A percentile compares a stretch with the other conserved stretches of the same genome.
Evolutionary conservation across 2,113 vertebrate genomes (phyloP).

Genomic region (Porphyrio hochstetteri): DNA sequence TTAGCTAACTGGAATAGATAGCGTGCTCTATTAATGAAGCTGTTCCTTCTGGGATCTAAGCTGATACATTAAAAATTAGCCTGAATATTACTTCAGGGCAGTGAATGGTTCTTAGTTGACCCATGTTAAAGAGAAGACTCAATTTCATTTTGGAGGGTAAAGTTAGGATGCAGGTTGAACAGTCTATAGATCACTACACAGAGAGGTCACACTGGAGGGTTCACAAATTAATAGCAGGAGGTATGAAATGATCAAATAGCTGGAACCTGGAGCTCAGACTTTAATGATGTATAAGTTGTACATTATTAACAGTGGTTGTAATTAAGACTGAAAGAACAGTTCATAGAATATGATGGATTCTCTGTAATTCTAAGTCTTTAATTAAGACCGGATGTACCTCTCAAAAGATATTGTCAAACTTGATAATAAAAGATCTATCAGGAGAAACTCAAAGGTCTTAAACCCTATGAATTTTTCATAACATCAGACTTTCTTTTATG

Average conservation of each 20-base stretch:
- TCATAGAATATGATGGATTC: slow-evolving; percentile 6
- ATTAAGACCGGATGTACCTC: neutral
- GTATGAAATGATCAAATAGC: slow-evolving; percentile 7
- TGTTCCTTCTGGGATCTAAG: neutral
- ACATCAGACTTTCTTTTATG: neutral
- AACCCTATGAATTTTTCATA: slow-evolving; percentile 50
- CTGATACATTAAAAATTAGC: neutral
- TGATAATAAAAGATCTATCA: neutral
- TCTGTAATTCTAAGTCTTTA: slow-evolving; percentile 23
- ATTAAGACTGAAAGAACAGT: slow-evolving; percentile 42
- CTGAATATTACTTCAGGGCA: neutral
- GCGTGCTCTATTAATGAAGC: neutral
- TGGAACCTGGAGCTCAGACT: slow-evolving; percentile 16
- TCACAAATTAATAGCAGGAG: neutral
- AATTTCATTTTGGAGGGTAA: neutral
- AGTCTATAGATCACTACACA: neutral
- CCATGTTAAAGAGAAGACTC: neutral
- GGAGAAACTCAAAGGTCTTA: slow-evolving; percentile 13
- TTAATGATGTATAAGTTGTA: slow-evolving; percentile 32
- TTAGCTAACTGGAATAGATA: neutral
- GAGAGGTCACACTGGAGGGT: neutral
- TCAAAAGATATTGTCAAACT: slow-evolving; percentile 1
- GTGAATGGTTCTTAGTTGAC: neutral
- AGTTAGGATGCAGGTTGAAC: neutral
- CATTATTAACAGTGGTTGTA: slow-evolving; percentile 44